Base-by-base conservation (phyloP, 1,140 invertebrate genomes). In the Ceratina japonica region DNA sequence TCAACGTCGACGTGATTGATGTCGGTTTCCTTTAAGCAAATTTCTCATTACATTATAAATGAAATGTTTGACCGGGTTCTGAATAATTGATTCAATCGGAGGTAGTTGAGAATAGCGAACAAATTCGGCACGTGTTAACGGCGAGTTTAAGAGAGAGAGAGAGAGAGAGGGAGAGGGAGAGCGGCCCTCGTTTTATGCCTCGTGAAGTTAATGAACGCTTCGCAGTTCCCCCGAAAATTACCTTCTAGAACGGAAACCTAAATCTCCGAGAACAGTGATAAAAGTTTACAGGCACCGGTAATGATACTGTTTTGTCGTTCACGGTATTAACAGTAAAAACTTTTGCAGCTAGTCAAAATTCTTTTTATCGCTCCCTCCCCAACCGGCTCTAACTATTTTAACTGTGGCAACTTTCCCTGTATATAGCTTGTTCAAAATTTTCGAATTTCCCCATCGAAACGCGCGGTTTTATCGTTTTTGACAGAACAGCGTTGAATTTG, bases 271-370 rank as follows among this genome's bases (percentile, higher is more conserved):
- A 66, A 49, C 7, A 13, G 64, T 22, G 65, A 52, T 52, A 52
- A 66, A 22, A 22, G 20, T 49, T 7, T 22, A 16, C 24, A 52
- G 44, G 8, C 24, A 16, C 16, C 20, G 49, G 24, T 68, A 52
- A 68, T 68, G 16, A 27, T 5, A 51, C 16, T 66, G 44, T 51
- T 51, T 66, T 12, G 44, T 51, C 64, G 22, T 66, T 49, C 52
- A n/a, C 10, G 13, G 13, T n/a, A 37, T 27, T 68, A 52, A 52
- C 65, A 16, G 49, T 52, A 68, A 52, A 68, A 68, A 68, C 22
- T 52, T 68, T n/a, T 18, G 49, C 13, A 52, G 49, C 18, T 10
- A 27, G 22, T 68, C 22, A 13, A 52, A 52, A 52, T 68, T 68
- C 65, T 52, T 68, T 66, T 68, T 68, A 68, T 68, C 65, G 16